phyloP scores from a whole-genome alignment of 2,888 invertebrate genomes.

The Balanococcus diminutus region DNA sequence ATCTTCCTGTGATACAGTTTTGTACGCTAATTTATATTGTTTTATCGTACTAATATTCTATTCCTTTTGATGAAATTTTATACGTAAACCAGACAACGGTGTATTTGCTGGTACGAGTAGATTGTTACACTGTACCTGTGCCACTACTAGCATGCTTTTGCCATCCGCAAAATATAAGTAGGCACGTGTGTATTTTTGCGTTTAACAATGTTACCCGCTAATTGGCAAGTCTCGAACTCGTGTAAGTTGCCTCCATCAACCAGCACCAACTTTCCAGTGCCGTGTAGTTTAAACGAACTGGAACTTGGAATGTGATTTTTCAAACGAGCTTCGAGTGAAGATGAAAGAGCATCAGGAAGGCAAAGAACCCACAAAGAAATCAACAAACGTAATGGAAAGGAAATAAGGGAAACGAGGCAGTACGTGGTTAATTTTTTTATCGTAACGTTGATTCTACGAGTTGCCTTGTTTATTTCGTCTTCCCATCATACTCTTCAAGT shows the following conservation, averaged over 20 bases:
- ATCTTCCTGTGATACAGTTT: constrained; percentile 50
- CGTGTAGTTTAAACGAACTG: not conserved
- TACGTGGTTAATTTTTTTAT: constrained; percentile 29
- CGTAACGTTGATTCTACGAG: not conserved
- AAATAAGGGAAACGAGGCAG: not conserved
- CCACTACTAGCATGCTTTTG: too few relatives aligned
- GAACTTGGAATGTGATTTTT: not conserved
- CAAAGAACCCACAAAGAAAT: not conserved
- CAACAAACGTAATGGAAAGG: constrained; percentile 26
- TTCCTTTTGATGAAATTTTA: constrained; percentile 48
- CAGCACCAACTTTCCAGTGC: too few relatives aligned
- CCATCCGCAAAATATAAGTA: too few relatives aligned
- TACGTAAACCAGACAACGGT: too few relatives aligned
- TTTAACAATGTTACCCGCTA: not conserved
- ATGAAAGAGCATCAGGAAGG: not conserved
- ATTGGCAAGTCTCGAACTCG: not conserved
- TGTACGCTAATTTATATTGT: constrained; percentile 50
- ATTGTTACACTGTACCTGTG: too few relatives aligned
- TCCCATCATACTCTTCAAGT: not conserved
- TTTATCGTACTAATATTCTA: constrained; percentile 50
- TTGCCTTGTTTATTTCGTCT: not conserved
- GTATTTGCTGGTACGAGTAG: not conserved
- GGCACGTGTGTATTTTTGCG: not conserved
- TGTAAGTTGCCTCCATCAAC: not conserved
- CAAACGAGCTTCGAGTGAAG: not conserved